phyloP scores from a whole-genome alignment of 2,797 vertebrate species.

The Muraenolepis orangiensis region DNA sequence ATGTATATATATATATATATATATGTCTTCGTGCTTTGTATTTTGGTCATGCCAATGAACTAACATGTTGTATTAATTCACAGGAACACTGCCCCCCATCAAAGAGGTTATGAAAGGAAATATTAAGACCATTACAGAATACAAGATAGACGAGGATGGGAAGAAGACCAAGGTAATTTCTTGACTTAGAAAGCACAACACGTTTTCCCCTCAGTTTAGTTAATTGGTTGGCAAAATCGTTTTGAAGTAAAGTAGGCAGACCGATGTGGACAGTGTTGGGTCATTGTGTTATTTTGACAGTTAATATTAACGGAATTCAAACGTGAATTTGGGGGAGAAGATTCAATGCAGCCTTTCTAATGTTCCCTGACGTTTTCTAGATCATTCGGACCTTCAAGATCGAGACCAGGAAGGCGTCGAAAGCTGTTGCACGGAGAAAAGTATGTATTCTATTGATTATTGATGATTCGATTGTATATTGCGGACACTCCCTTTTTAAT shows the following conservation, averaged over 20 bases:
- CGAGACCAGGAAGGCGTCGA: slow-evolving; percentile 93
- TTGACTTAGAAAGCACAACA: background rate
- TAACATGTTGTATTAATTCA: background rate
- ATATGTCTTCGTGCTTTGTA: background rate
- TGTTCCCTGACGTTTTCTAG: slow-evolving; percentile 53
- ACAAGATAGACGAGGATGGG: slow-evolving; percentile 91
- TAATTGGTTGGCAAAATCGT: too few relatives aligned
- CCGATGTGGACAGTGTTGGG: background rate
- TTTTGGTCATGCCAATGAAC: background rate
- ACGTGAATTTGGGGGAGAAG: too few relatives aligned
- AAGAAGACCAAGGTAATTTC: slow-evolving; percentile 85
- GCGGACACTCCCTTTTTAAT: background rate
- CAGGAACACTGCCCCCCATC: slow-evolving; percentile 82
- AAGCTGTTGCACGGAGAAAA: slow-evolving; percentile 93
- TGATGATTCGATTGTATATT: background rate
- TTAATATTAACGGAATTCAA: background rate
- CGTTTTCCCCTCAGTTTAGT: too few relatives aligned
- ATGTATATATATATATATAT: background rate
- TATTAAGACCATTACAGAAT: slow-evolving; percentile 91
- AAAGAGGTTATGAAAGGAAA: slow-evolving; percentile 93
- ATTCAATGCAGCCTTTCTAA: background rate
- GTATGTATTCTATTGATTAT: slow-evolving; percentile 62
- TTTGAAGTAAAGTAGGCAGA: too few relatives aligned
- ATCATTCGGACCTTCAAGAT: slow-evolving; percentile 94
- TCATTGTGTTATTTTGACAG: background rate